Base-by-base conservation (phyloP, 2,797 vertebrate genomes). In the Echiichthys vipera region DNA sequence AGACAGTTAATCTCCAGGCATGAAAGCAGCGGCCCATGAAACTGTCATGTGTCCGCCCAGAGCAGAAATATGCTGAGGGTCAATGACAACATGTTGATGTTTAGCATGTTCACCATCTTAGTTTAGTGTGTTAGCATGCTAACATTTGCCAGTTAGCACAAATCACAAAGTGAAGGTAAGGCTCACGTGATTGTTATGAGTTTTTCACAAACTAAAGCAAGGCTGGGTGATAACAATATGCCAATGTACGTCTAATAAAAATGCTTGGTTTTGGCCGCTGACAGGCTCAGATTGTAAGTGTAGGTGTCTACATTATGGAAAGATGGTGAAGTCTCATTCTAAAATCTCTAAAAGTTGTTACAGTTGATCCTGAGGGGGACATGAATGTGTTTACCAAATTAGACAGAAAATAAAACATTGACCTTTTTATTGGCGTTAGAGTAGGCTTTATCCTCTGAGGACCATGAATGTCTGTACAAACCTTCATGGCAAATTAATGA, bases 1-100 rank as follows among this genome's bases (percentile, higher is more conserved):
- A 30, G 51, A 29, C 42, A 18, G 20, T 78, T 61, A 29, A 80
- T 80, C 83, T 80, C 39, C 37, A 57, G 53, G 39, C 50, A 14
- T 43, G 69, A 82, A 62, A 74, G 65, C 58, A 39, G 18, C 0
- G 1, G 30, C 29, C 46, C 40, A 67, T 14, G 45, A 68, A 32
- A 65, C 36, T 2, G 30, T 43, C 72, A 37, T 46, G 54, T n/a
- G 43, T 56, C 39, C 20, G 27, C 29, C 10, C 13, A 2, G 5
- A 29, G 47, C 24, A 46, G 27, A 47, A 14, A 39, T 17, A 67
- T 7, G 32, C 18, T 20, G 9, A 51, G 2, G n/a, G 20, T 46
- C 12, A 50, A 18, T 18, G 18, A 18, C 25, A 50, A 42, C 18
- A 42, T 30, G 10, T 2, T 27, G 20, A n/a, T 30, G 40, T 17